Conservation (phyloP, 2,113 vertebrate genomes). For the Actenoides lindsayi region DNA sequence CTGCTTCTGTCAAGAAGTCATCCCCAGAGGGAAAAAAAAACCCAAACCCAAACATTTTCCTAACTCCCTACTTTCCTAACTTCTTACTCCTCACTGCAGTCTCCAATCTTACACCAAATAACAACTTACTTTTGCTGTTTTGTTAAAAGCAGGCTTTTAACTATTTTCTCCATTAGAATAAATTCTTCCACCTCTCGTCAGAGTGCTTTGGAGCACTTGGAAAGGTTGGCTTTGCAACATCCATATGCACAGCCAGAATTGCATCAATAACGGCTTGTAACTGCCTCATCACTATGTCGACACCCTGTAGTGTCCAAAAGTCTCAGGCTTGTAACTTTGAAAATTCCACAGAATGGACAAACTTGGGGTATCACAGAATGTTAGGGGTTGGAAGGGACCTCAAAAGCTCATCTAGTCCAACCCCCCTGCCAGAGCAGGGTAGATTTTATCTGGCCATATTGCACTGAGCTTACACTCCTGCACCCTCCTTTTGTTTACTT, state of each 20-base stretch:
- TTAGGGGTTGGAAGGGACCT: too few species aligned
- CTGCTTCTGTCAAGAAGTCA: neutral
- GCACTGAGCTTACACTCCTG: neutral
- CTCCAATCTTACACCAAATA: neutral
- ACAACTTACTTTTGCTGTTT: neutral
- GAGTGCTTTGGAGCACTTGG: neutral
- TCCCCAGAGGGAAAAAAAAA: neutral
- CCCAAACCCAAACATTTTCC: neutral
- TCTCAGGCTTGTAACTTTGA: neutral
- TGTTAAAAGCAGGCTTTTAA: neutral
- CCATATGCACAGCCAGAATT: neutral
- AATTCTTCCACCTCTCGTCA: neutral
- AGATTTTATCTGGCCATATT: neutral
- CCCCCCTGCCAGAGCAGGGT: too few species aligned
- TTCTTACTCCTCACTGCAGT: neutral
- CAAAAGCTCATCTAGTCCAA: too few species aligned
- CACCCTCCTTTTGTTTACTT: neutral
- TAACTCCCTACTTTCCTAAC: neutral
- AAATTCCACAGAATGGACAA: neutral
- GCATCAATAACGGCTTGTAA: neutral
- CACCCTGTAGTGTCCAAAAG: neutral
- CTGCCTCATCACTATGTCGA: neutral
- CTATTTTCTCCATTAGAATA: neutral
- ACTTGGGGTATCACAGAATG: neutral
- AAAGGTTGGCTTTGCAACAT: neutral